Conservation (phyloP, 1,140 invertebrate genomes). For the Chlorops oryzae region DNA sequence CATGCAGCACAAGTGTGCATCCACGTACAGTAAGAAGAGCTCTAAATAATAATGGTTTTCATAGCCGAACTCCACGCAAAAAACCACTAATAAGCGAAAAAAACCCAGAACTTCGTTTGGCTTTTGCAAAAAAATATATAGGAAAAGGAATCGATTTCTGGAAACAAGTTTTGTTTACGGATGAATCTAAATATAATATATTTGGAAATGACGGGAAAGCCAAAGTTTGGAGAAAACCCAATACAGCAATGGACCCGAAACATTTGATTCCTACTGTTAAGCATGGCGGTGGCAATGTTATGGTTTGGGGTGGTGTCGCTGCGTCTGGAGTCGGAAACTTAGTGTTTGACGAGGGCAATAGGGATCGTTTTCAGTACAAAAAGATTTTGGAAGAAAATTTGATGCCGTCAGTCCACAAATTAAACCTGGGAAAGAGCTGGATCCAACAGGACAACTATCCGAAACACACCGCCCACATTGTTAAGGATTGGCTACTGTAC, state of each 20-base stretch:
- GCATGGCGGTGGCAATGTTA: constrained; percentile 33
- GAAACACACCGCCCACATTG: constrained; percentile 26
- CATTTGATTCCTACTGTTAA: constrained; percentile 39
- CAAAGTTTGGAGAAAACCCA: too few species aligned
- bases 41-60: constrained; percentile 7
- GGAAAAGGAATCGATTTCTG: constrained; percentile 9
- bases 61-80: constrained; percentile 11
- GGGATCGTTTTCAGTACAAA: constrained; percentile 17
- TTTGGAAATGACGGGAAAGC: too few species aligned
- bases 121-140: constrained; percentile 19
- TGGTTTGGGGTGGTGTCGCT: constrained; percentile 42
- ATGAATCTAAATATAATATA: constrained; percentile 30
- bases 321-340: constrained; percentile 26
- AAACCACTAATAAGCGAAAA: constrained; percentile 17
- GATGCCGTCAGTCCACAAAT: constrained; percentile 15
- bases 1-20: too few species aligned
- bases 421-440: constrained; percentile 8
- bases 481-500: constrained; percentile 26
- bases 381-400: constrained; percentile 22
- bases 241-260: constrained; percentile 13
- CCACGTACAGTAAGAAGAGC: constrained; percentile 16
- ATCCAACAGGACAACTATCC: constrained; percentile 19
- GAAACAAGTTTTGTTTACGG: constrained; percentile 24
- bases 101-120: constrained; percentile 12
- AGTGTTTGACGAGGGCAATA: constrained; percentile 19